Conservation (phyloP, 2,888 invertebrate genomes). For the Tiliacea aurago region DNA sequence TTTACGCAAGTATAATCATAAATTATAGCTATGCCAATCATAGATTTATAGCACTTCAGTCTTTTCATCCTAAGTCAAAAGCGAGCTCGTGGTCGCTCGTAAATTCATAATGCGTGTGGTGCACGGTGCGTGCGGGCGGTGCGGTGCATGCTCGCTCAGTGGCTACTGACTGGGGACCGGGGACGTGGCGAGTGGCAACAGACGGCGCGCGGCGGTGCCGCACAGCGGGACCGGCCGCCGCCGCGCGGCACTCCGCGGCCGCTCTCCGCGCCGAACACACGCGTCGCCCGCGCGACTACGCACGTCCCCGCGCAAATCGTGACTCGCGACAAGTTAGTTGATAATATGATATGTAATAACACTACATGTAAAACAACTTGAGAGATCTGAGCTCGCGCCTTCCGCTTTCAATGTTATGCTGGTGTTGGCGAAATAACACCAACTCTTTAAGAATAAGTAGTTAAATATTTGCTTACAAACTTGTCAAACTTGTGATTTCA, state of each 20-base stretch:
- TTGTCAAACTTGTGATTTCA: background rate
- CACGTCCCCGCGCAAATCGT: background rate
- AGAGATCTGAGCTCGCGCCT: background rate
- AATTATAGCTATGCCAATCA: no score
- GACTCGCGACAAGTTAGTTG: background rate
- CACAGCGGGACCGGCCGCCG: background rate
- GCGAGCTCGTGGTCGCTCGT: no score
- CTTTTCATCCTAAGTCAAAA: no score
- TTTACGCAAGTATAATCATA: no score
- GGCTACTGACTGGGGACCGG: no score
- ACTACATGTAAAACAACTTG: background rate
- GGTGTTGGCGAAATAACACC: background rate
- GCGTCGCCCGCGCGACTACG: conserved; percentile 6
- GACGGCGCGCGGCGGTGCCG: background rate
- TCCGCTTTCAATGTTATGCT: background rate
- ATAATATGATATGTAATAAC: no score
- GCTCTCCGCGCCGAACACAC: conserved; percentile 39
- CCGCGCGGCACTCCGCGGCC: conserved; percentile 54
- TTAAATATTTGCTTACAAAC: background rate
- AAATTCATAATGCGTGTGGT: no score
- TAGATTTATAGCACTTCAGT: no score
- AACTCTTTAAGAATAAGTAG: background rate
- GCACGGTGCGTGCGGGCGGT: no score
- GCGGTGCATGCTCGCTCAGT: background rate
- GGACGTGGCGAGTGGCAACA: no score